Evolutionary conservation across 92 coral and sea anemone genomes (phyloP).

Genomic region (Scolanthus callimorphus): DNA sequence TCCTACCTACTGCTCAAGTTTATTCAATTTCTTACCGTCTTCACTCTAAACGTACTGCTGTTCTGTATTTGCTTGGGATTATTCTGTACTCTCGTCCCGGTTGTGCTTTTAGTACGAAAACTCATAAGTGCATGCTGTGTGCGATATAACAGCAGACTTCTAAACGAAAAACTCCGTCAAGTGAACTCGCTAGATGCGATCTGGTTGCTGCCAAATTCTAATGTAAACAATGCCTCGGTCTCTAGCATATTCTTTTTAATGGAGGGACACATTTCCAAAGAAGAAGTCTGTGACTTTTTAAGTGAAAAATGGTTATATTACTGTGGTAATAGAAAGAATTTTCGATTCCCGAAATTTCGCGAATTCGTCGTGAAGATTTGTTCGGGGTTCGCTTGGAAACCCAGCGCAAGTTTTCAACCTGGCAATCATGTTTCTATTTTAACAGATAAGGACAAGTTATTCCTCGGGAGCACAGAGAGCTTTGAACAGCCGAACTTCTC

Average conservation of each 20-base stretch:
- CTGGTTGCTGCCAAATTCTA: slow-evolving; percentile 40
- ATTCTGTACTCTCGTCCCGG: slow-evolving; percentile 44
- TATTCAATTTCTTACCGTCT: slow-evolving; percentile 18
- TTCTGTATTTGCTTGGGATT: slow-evolving; percentile 43
- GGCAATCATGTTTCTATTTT: slow-evolving; percentile 32
- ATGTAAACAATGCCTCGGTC: slow-evolving; percentile 31
- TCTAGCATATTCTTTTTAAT: slow-evolving; percentile 64
- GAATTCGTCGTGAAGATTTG: slow-evolving; percentile 41
- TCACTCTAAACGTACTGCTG: slow-evolving; percentile 38
- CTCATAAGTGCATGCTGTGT: slow-evolving; percentile 44
- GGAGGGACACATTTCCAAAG: slow-evolving; percentile 59
- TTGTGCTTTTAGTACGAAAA: slow-evolving; percentile 48
- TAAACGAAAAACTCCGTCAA: slow-evolving; percentile 42
- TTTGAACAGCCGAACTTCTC: not conserved
- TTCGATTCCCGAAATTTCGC: slow-evolving; percentile 50
- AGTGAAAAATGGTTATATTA: slow-evolving; percentile 47
- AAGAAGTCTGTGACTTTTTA: slow-evolving; percentile 48
- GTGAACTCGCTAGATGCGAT: slow-evolving; percentile 56
- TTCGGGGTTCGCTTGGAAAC: slow-evolving; percentile 74
- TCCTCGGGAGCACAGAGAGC: not conserved
- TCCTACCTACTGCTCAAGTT: slow-evolving; percentile 41
- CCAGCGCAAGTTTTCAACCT: slow-evolving; percentile 37
- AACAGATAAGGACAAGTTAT: slow-evolving; percentile 5
- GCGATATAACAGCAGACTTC: slow-evolving; percentile 29
- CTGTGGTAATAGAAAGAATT: slow-evolving; percentile 20